Evolutionary conservation across 2,797 vertebrate species (phyloP), one percentile per base, ranked within the genome.

Genomic region (Thaleichthys pacificus): DNA sequence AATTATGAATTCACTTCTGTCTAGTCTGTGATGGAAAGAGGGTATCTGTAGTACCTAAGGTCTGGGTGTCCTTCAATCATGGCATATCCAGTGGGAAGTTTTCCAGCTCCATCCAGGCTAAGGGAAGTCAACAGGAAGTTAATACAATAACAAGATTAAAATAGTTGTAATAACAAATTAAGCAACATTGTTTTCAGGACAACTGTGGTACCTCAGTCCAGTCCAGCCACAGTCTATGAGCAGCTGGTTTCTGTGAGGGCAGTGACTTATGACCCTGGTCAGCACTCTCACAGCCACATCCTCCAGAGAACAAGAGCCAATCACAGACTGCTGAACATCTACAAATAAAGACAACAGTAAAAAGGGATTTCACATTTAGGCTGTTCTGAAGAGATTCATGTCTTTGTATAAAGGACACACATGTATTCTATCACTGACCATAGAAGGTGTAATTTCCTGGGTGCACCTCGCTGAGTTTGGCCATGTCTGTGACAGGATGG

Each of bases 391-490:
- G 22, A 61, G 58, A 61, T 22, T 61, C 8, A 4, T 12, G 58
- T 14, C 49, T 26, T 24, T 26, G 15, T 24, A 73, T 3, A 57
- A 21, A 64, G 1, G 63, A 72, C 58, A 61, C 28, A 19, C 14
- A 67, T 57, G 19, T 26, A 47, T 12, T 42, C 11, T 70, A 51
- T 65, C 14, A 5, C 91, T 81, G 77, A 93, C 95, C 95, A 0
- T 94, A 96, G 85, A 96, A 95, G 14, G 91, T 69, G 8, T 93
- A 96, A 84, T 95, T 97, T 76, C 95, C 95, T 5, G 95, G 95
- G 80, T 96, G 95, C 69, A 96, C 87, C 85, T 96, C 94, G 11
- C 89, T 93, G 69, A 96, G 93, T 57, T 83, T 79, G 1, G 80
- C 82, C 94, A 96, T 96, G 82, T 95, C 92, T 11, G 90, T 75